A percentile compares a stretch with the other conserved stretches of the same genome.
Conservation (phyloP, 2,113 vertebrate species). For the Steatornis caripensis region DNA sequence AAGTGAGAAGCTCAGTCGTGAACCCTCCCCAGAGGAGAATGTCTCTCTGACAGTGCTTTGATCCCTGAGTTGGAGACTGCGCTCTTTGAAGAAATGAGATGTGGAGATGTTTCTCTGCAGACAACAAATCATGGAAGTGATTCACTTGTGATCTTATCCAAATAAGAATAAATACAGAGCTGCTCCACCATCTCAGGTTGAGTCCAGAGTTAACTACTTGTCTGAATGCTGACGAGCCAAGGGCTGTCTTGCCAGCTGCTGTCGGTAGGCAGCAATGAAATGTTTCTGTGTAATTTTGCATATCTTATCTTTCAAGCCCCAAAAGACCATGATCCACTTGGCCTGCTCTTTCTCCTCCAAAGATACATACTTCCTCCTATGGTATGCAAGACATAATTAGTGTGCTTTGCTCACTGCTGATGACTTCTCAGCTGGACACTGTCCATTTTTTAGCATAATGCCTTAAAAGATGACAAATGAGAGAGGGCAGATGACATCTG, state of each 20-base stretch:
- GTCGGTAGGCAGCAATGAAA: not conserved
- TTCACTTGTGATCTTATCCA: not conserved
- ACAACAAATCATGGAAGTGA: not conserved
- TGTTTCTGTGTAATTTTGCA: not conserved
- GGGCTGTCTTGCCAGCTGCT: not conserved
- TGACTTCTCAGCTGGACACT: not conserved
- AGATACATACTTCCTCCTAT: not conserved
- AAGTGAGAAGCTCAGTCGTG: not conserved
- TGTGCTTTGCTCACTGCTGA: not conserved
- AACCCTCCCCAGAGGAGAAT: not conserved
- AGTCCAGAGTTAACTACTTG: not conserved
- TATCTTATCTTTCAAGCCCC: not conserved
- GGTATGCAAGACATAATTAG: not conserved
- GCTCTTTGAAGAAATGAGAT: not conserved
- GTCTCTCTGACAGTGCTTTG: not conserved
- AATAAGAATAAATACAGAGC: not conserved
- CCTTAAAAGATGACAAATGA: not conserved
- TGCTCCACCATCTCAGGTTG: not conserved
- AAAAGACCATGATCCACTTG: not conserved
- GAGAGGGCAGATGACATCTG: not conserved
- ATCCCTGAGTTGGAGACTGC: not conserved
- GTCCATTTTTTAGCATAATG: not conserved
- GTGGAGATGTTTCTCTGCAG: not conserved
- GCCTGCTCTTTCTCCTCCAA: not conserved
- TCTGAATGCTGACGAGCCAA: not conserved